Percentiles rank a stretch among this genome's conserved stretches.
These are phyloP conservation scores for Porites lutea DNA, from an alignment of 64 coral and sea anemone species.

Conservation along the genomic window DNA sequence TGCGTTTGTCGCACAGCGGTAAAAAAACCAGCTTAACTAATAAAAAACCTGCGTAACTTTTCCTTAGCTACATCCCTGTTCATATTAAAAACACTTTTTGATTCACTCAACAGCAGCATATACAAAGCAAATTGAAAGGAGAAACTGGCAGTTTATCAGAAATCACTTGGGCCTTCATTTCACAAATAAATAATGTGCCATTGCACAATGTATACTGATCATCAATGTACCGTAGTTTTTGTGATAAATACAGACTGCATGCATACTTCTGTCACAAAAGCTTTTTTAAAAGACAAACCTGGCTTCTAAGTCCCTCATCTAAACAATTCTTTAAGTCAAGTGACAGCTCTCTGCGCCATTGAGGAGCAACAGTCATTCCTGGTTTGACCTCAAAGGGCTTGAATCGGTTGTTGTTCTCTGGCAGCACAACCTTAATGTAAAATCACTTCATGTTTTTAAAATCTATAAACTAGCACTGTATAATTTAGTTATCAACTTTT, in stretches of 20 bases:
- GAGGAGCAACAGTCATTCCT: slow-evolving; percentile 78
- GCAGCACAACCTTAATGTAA: slow-evolving; percentile 24
- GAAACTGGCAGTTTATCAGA: too few relatives aligned
- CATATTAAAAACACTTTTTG: too few relatives aligned
- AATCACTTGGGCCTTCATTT: too few relatives aligned
- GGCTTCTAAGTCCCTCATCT: slow-evolving; percentile 52
- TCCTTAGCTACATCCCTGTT: too few relatives aligned
- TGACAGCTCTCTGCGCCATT: slow-evolving; percentile 41
- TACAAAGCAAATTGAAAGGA: too few relatives aligned
- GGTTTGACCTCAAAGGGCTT: slow-evolving; percentile 84
- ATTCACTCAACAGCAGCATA: too few relatives aligned
- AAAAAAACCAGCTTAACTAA: too few relatives aligned
- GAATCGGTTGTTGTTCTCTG: slow-evolving; percentile 59
- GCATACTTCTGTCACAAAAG: background rate
- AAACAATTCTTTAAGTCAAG: slow-evolving; percentile 50
- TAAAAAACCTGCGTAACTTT: too few relatives aligned
- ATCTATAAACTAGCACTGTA: background rate
- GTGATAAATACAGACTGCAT: background rate
- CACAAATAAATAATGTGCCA: too few relatives aligned
- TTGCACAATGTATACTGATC: too few relatives aligned
- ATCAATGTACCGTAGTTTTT: background rate
- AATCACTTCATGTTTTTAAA: background rate
- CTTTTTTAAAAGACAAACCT: slow-evolving; percentile 42
- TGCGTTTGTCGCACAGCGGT: too few relatives aligned
- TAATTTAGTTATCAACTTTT: too few relatives aligned